These are phyloP conservation scores for Neodiprion pinetum DNA, from an alignment of 1,140 invertebrate genomes.

Conservation along the genomic window DNA sequence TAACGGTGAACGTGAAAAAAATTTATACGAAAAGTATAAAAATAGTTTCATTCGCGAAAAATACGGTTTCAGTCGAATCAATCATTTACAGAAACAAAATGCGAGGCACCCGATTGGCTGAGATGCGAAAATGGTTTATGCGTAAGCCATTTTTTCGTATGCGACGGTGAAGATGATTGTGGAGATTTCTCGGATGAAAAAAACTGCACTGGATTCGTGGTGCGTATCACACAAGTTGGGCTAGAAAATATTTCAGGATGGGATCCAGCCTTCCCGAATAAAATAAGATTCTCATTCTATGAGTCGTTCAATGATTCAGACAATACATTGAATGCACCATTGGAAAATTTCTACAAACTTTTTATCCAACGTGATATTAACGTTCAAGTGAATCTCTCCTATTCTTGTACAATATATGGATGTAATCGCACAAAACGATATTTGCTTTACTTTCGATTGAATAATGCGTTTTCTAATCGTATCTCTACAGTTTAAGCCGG, in stretches of 20 bases:
- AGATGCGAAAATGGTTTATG: constrained; percentile 57
- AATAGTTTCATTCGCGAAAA: constrained; percentile 14
- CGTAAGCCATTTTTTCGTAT: constrained; percentile 51
- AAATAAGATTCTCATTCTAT: too few relatives aligned
- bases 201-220: constrained; percentile 20
- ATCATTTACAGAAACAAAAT: constrained; percentile 19
- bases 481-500: neutral
- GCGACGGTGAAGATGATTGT: constrained; percentile 62
- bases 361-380: too few relatives aligned
- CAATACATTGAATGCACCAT: too few relatives aligned
- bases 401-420: too few relatives aligned
- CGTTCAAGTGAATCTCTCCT: too few relatives aligned
- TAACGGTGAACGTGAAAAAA: neutral
- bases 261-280: too few relatives aligned
- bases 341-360: too few relatives aligned
- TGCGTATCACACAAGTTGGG: neutral
- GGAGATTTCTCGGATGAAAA: constrained; percentile 62
- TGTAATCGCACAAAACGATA: too few relatives aligned
- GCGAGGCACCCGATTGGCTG: constrained; percentile 23
- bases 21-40: constrained; percentile 47
- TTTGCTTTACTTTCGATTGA: too few relatives aligned
- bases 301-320: too few relatives aligned
- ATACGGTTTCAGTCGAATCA: neutral
- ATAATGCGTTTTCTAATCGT: neutral
- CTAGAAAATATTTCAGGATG: too few relatives aligned